Evolutionary conservation across 2,113 vertebrate genomes (phyloP).

Genomic region (Silurus meridionalis): DNA sequence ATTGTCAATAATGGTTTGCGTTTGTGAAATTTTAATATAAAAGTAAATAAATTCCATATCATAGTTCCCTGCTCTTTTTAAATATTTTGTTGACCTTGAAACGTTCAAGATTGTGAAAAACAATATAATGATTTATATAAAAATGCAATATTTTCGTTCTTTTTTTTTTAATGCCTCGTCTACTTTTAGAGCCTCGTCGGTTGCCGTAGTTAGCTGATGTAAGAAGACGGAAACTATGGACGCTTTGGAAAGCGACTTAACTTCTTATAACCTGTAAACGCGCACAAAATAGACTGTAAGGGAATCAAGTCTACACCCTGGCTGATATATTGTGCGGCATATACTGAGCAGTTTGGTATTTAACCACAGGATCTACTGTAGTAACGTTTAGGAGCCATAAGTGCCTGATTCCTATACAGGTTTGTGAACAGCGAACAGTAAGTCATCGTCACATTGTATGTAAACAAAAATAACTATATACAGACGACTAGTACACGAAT

Average conservation of each 20-base stretch:
- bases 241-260: neutral
- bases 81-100: neutral
- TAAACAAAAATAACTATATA: neutral
- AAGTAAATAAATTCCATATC: neutral
- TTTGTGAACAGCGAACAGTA: neutral
- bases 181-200: constrained; percentile 8
- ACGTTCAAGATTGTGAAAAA: neutral
- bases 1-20: neutral
- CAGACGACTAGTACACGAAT: neutral
- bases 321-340: neutral
- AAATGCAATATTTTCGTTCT: neutral
- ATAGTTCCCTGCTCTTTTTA: neutral
- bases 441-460: neutral
- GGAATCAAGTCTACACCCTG: neutral
- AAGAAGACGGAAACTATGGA: constrained; percentile 42
- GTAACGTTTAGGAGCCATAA: neutral
- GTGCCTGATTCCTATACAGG: neutral
- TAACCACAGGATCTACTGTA: neutral
- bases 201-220: constrained; percentile 58
- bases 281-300: neutral
- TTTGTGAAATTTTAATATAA: neutral
- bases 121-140: too few species aligned
- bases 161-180: neutral
- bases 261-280: fast-evolving
- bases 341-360: neutral